Percentiles rank a stretch among this genome's conserved stretches.
phyloP scores from a whole-genome alignment of 2,113 vertebrate genomes.

The Platycercus adscitus region DNA sequence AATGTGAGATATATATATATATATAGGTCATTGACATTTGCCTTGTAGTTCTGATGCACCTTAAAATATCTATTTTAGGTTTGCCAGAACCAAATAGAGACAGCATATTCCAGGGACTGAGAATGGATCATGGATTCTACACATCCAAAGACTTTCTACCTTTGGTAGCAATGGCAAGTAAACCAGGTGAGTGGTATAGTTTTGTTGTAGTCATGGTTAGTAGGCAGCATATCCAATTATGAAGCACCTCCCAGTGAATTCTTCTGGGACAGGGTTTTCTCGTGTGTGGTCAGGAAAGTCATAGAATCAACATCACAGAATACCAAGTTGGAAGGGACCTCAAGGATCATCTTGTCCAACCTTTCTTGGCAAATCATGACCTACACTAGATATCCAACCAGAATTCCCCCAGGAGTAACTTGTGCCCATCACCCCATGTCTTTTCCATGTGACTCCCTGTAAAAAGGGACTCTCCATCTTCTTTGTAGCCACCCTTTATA shows the following conservation, averaged over 20 bases:
- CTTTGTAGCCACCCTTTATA: neutral
- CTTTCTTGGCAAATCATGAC: neutral
- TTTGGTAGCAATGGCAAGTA: conserved; percentile 89
- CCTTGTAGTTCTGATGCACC: neutral
- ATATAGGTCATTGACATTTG: neutral
- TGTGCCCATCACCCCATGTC: neutral
- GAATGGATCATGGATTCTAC: conserved; percentile 86
- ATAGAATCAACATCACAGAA: neutral
- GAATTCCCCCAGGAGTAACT: neutral
- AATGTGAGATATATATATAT: neutral
- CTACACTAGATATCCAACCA: neutral
- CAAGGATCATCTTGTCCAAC: neutral
- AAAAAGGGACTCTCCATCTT: neutral
- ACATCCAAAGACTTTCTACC: conserved; percentile 93
- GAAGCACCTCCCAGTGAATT: neutral
- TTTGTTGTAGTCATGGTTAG: neutral
- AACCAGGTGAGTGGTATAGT: conserved; percentile 78
- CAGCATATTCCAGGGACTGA: conserved; percentile 83
- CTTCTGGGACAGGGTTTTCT: neutral
- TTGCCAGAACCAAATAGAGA: conserved; percentile 90
- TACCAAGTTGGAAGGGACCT: neutral
- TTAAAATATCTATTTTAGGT: conserved; percentile 73
- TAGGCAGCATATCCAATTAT: neutral
- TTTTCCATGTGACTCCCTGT: neutral
- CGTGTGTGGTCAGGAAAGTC: neutral